These are phyloP conservation scores for Ciona savignyi DNA, from an alignment of 23 tunicate species.

Conservation along the genomic window DNA sequence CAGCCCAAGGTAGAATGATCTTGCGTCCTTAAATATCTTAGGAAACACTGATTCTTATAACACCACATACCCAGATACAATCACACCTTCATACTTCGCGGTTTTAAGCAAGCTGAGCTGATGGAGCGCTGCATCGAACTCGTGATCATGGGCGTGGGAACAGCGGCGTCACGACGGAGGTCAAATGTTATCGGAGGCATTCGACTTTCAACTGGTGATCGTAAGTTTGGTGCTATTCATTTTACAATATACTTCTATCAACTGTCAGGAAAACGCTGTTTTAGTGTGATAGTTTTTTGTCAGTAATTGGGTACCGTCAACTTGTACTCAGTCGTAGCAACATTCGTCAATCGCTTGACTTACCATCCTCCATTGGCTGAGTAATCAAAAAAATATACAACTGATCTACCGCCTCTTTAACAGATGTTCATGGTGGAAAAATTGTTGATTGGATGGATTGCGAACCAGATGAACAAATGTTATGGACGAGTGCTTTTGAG, in stretches of 20 bases:
- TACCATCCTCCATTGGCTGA: too few relatives aligned
- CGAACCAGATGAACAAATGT: constrained; percentile 14
- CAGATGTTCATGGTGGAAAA: constrained; percentile 1
- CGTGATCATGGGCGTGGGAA: constrained; percentile 22
- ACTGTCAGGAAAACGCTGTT: not conserved
- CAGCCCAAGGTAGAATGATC: constrained; percentile 59
- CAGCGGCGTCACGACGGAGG: constrained; percentile 8
- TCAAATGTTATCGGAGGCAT: constrained; percentile 27
- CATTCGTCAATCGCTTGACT: too few relatives aligned
- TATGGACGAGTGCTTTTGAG: constrained; percentile 29
- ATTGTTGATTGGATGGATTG: constrained; percentile 11
- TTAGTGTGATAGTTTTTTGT: too few relatives aligned
- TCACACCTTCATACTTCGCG: constrained; percentile 58
- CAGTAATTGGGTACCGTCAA: too few relatives aligned
- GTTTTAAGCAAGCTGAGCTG: constrained; percentile 52
- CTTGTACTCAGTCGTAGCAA: too few relatives aligned
- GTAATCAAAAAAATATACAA: too few relatives aligned
- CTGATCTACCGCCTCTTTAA: too few relatives aligned
- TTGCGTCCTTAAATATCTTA: too few relatives aligned
- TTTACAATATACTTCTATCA: not conserved
- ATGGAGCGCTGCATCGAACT: constrained; percentile 44
- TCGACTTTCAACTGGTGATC: constrained; percentile 25
- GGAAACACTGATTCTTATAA: not conserved
- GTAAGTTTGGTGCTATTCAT: constrained; percentile 1
- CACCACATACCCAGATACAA: constrained; percentile 36